Base-by-base conservation (phyloP, 1,140 invertebrate genomes). In the Aphaenogaster rudis region DNA sequence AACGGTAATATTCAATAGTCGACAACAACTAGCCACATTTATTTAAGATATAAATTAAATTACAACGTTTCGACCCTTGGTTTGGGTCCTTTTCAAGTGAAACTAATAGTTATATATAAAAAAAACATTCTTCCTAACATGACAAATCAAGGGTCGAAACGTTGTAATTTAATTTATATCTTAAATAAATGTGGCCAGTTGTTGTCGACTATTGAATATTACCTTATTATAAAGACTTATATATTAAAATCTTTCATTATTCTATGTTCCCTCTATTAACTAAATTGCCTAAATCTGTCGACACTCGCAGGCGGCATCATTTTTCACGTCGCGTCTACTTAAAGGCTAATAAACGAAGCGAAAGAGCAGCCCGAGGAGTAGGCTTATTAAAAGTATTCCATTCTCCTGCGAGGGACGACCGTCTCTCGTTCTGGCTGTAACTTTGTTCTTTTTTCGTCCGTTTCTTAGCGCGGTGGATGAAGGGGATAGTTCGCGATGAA, bases 371-470 rank as follows among this genome's bases (percentile, higher is more conserved):
- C 1, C 45, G 11, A 80, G 9, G 28, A n/a, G 15, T 54, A n/a
- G 9, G n/a, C n/a, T 80, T 39, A 39, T 80, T 80, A 80, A 28
- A 28, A 11, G n/a, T 80, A 80, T 67, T 80, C 45, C n/a, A 67
- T 48, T 69, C 45, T 39, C n/a, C 33, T 36, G 4, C 15, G 13
- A 13, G 28, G 8, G 8, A 45, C 8, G 33, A 57, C 8, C 33
- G 11, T n/a, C 45, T 1, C 15, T n/a, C 33, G 5, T 63, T 42
- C n/a, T 67, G 4, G 8, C 17, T 39, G 33, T 42, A 69, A 57
- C 50, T 54, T 69, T 28, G 8, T 54, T 28, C 13, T 13, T 48
- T n/a, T 15, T 17, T 8, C 42, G 9, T 28, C 17, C 42, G 36
- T 45, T 63, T 63, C 42, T n/a, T 13, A 13, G 45, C 7, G 15